Conservation (phyloP, 2,888 invertebrate species). For the Rhorus exstirpatorius region DNA sequence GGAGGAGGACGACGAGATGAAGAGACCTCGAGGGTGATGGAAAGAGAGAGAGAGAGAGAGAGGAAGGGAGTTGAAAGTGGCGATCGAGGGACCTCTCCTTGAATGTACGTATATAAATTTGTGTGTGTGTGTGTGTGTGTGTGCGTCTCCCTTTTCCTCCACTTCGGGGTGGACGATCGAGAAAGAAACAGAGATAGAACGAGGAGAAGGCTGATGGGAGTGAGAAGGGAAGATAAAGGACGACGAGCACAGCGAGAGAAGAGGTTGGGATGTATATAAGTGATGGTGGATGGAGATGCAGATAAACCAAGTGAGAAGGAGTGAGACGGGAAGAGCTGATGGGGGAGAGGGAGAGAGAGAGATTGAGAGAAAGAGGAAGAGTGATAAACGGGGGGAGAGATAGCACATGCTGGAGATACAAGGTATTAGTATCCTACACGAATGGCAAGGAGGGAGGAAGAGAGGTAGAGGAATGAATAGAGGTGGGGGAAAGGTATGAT, state of each 20-base stretch:
- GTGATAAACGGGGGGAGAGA: slow-evolving; percentile 40
- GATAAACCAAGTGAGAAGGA: slow-evolving; percentile 57
- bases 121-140: neutral
- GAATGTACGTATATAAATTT: slow-evolving; percentile 5
- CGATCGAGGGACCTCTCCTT: slow-evolving; percentile 63
- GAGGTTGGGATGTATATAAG: slow-evolving; percentile 59
- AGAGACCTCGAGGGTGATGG: slow-evolving; percentile 68
- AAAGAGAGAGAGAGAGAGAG: slow-evolving; percentile 25
- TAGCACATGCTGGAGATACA: slow-evolving; percentile 32
- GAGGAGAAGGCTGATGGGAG: slow-evolving; percentile 40
- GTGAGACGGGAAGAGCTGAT: slow-evolving; percentile 34
- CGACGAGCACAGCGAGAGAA: slow-evolving; percentile 43
- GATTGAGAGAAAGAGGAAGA: slow-evolving; percentile 28
- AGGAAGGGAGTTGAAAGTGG: slow-evolving; percentile 63
- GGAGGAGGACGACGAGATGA: slow-evolving; percentile 69
- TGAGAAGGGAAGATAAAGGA: slow-evolving; percentile 52
- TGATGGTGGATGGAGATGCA: slow-evolving; percentile 52
- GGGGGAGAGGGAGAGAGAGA: slow-evolving; percentile 17
- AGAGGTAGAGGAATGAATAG: slow-evolving; percentile 62
- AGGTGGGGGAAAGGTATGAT: slow-evolving; percentile 77
- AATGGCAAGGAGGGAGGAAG: slow-evolving; percentile 51
- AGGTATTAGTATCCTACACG: slow-evolving; percentile 26
- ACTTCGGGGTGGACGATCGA: slow-evolving; percentile 13
- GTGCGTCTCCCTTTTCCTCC: no score
- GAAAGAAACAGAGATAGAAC: slow-evolving; percentile 53